A percentile compares a stretch with the other conserved stretches of the same genome.
These are phyloP conservation scores for Tretioscincus oriximinensis DNA, from an alignment of 2,113 vertebrate species.

Conservation along the genomic window DNA sequence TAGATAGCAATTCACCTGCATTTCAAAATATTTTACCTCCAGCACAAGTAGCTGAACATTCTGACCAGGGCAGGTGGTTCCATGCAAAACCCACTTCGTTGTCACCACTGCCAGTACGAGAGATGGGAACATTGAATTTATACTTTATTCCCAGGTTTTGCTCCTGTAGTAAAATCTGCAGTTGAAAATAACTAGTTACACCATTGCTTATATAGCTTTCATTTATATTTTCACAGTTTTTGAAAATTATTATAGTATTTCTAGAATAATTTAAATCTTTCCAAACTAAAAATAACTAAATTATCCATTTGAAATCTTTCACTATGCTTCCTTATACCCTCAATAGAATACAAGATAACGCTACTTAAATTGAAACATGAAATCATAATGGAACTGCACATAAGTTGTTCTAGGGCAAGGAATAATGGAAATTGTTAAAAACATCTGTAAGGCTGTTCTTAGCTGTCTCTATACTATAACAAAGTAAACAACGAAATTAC, in stretches of 20 bases:
- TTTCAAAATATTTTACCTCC: conserved; percentile 82
- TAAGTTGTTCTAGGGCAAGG: background rate
- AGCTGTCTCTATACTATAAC: background rate
- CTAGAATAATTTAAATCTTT: background rate
- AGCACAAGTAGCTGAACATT: conserved; percentile 93
- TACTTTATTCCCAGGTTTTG: conserved; percentile 95
- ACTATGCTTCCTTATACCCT: conserved; percentile 11
- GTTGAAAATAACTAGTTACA: conserved; percentile 77
- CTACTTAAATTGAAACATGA: background rate
- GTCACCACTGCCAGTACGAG: conserved; percentile 92
- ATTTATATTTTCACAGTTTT: background rate
- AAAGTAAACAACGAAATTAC: background rate
- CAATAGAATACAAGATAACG: background rate
- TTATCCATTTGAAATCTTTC: background rate
- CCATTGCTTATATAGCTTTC: conserved; percentile 36
- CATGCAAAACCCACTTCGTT: conserved; percentile 95
- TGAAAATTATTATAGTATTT: background rate
- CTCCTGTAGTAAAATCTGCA: conserved; percentile 95
- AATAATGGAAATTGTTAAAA: no score
- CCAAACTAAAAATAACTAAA: background rate
- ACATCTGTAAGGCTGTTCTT: no score
- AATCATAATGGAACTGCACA: background rate
- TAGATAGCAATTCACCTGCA: conserved; percentile 27
- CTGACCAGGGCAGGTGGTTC: conserved; percentile 93
- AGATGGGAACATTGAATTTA: conserved; percentile 96